Conservation (phyloP, 1,140 invertebrate species). For the Ceratosolen fusciceps region DNA sequence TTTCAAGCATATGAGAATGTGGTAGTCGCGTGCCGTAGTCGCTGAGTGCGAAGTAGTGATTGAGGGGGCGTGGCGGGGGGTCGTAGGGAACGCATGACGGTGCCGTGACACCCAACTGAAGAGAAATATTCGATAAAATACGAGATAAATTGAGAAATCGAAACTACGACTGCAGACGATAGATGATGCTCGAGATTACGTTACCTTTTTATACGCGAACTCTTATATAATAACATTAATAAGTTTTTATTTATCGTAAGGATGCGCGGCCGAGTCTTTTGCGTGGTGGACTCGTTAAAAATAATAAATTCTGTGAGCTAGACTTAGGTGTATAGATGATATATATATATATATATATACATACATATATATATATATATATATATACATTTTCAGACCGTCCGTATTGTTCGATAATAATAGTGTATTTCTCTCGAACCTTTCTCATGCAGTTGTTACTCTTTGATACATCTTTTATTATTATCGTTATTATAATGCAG, state of each 20-base stretch:
- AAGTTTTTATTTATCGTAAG: constrained; percentile 38
- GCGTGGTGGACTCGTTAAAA: constrained; percentile 31
- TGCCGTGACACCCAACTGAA: neutral
- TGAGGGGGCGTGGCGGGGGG: neutral
- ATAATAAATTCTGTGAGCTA: constrained; percentile 35
- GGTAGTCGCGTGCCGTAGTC: neutral
- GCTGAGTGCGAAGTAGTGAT: neutral
- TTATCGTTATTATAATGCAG: neutral
- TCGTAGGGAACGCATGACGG: neutral
- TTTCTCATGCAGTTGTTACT: constrained; percentile 37
- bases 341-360: no score
- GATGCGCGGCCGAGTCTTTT: constrained; percentile 19
- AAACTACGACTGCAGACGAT: constrained; percentile 24
- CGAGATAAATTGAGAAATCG: constrained; percentile 8
- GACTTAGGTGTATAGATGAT: constrained; percentile 22
- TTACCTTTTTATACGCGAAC: constrained; percentile 40
- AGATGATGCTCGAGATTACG: constrained; percentile 37
- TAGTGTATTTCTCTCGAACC: constrained; percentile 29
- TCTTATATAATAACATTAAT: constrained; percentile 24
- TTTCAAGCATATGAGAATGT: neutral
- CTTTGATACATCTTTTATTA: constrained; percentile 40
- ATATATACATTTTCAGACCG: constrained; percentile 34
- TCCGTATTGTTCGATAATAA: constrained; percentile 46
- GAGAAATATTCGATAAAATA: neutral
- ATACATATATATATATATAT: no score